Base-by-base conservation (phyloP, 92 coral and sea anemone species). In the Palythoa caribaeorum region DNA sequence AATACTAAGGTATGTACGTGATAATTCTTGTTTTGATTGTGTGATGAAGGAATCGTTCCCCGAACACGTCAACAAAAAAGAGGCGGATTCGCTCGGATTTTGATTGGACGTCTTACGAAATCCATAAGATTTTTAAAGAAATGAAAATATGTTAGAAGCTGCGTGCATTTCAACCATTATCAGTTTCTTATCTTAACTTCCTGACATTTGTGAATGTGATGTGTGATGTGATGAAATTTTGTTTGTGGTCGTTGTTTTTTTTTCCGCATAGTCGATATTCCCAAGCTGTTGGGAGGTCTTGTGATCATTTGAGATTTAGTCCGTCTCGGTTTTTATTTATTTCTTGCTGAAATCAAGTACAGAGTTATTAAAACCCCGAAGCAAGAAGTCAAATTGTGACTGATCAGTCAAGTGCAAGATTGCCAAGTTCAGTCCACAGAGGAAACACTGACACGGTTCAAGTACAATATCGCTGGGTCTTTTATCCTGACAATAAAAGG, bases 171-270 rank as follows among this genome's bases (percentile, higher is more conserved):
- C 59, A 20, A 63, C 65, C 85, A 57, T 63, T 68, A 44, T 62
- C 73, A 20, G 40, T 17, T 47, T 44, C 59, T 14, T 38, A 38
- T 28, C 44, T 47, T 44, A 76, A 36, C 57, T 13, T 81, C 76
- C 76, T 81, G 84, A 38, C 84, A 79, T 75, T 66, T 68, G 48
- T 81, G 50, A 44, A 44, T 44, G 50, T 44, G 50, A 8, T 44
- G 50, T 44, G 50, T 44, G 73, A 35, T 15, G 19, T 8, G 54
- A 15, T 44, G 44, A 65, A 59, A 81, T 6, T 66, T 14, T 12
- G 8, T 3, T 17, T 15, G 9, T 54, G 39, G 17, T 36, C 66
- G 48, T 48, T 47, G 20, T 19, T 21, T 81, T 81, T 73, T 48
- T 28, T 8, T 40, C 12, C 1, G 9, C 35, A 81, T 39, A 44